Base-by-base conservation (phyloP, 2,888 invertebrate genomes). In the Neocrepidodera transversa region DNA sequence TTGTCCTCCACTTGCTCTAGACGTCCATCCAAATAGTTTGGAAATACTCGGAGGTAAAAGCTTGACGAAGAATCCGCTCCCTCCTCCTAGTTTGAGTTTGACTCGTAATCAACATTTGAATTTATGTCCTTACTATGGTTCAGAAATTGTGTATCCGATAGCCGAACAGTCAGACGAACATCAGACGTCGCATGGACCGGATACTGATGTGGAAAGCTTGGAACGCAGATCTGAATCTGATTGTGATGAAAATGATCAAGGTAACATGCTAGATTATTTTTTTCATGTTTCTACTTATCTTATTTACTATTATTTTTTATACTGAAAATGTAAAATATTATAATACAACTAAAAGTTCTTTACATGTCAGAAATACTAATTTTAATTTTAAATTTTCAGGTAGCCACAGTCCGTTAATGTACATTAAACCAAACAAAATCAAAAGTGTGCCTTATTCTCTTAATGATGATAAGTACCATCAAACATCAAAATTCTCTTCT, bases 81-180 rank as follows among this genome's bases (percentile, higher is more conserved):
- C 89, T 13, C 89, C 89, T 5, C 89, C 89, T 14, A 89, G 89
- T 72, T 87, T 87, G 70, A 84, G 86, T 70, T 78, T 89, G 54
- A 87, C 87, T 2, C 81, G 89, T 6, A 89, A 89, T 63, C 88
- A 88, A 35, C 89, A 89, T 74, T 79, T 88, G 20, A 89, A 88
- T 74, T 78, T 89, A 11, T 89, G 87, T 70, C 67, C 69, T 13
- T 73, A 73, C 59, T 88, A 87, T 68, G 88, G 89, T 10, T 89
- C 90, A 1, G 90, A 91, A 78, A 89, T 90, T 58, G 86, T 91
- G 1, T 92, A 92, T 77, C 92, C 93, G 2, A 92, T 93, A 68
- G 92, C 90, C 0, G 93, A 93, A 79, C 91, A 91, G 75, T 88
- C 89, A 0, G 92, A 91, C 72, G 92, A 92, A 77, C 88, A 87